A percentile compares a stretch with the other conserved stretches of the same genome.
Conservation (phyloP, 1,140 invertebrate genomes). For the Cotesia chilonis region DNA sequence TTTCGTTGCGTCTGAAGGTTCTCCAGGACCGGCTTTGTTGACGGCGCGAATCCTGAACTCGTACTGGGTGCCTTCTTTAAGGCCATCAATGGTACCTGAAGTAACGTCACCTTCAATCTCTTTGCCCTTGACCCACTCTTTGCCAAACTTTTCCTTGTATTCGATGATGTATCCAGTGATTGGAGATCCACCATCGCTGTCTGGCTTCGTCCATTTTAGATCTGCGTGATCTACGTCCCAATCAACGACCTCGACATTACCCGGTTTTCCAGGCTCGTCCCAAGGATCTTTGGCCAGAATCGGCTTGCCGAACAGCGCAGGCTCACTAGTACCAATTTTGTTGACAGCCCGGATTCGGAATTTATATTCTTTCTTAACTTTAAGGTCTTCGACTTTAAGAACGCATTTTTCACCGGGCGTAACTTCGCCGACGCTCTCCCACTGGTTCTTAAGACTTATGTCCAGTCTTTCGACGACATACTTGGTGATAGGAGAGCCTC, state of each 20-base stretch:
- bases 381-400: slow-evolving; percentile 89
- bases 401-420: slow-evolving; percentile 71
- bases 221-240: slow-evolving; percentile 97
- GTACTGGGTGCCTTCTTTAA: slow-evolving; percentile 95
- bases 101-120: slow-evolving; percentile 81
- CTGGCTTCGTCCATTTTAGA: slow-evolving; percentile 89
- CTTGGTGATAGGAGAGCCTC: slow-evolving; percentile 87
- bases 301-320: slow-evolving; percentile 83
- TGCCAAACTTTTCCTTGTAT: slow-evolving; percentile 91
- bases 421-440: slow-evolving; percentile 85
- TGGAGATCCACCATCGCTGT: slow-evolving; percentile 91
- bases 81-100: slow-evolving; percentile 81
- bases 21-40: slow-evolving; percentile 94
- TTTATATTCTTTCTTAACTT: slow-evolving; percentile 89
- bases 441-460: slow-evolving; percentile 84
- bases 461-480: slow-evolving; percentile 97
- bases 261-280: slow-evolving; percentile 95
- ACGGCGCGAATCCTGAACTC: slow-evolving; percentile 96
- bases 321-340: slow-evolving; percentile 88
- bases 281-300: slow-evolving; percentile 97
- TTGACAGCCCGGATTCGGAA: slow-evolving; percentile 96
- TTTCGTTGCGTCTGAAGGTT: slow-evolving; percentile 93
- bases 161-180: slow-evolving; percentile 94
- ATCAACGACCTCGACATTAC: slow-evolving; percentile 88
- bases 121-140: slow-evolving; percentile 86